Evolutionary conservation across 2,797 vertebrate genomes (phyloP).

Genomic region (Cryptoblepharus egeriae): DNA sequence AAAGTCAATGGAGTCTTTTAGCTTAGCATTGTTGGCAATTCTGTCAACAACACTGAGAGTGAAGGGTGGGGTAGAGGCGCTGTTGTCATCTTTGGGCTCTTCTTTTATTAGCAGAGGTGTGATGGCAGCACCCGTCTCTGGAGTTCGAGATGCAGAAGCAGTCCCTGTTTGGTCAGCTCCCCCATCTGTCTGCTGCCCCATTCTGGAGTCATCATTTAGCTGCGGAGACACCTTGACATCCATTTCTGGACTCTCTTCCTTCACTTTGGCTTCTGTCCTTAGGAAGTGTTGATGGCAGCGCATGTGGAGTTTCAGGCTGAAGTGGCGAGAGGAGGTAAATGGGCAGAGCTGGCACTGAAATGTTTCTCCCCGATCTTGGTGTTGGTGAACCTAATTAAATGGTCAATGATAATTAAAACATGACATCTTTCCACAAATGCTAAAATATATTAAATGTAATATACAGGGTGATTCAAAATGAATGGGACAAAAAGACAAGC

Average conservation of each 20-base stretch:
- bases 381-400: constrained; percentile 93
- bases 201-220: constrained; percentile 83
- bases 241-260: constrained; percentile 94
- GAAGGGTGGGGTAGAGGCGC: constrained; percentile 86
- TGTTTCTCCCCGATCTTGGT: constrained; percentile 98
- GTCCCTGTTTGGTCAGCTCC: constrained; percentile 79
- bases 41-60: constrained; percentile 86
- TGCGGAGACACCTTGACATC: constrained; percentile 89
- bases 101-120: constrained; percentile 90
- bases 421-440: background rate
- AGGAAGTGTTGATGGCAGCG: constrained; percentile 99
- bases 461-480: too few relatives aligned
- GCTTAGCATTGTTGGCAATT: constrained; percentile 83
- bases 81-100: constrained; percentile 92
- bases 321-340: constrained; percentile 98
- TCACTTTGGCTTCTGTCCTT: constrained; percentile 95
- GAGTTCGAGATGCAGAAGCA: constrained; percentile 76
- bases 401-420: constrained; percentile 45
- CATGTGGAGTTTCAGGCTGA: constrained; percentile 99
- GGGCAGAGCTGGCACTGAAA: constrained; percentile 99
- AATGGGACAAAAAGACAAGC: too few relatives aligned
- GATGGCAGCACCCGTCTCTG: constrained; percentile 77
- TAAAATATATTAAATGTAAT: too few relatives aligned
- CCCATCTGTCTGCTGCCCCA: constrained; percentile 80
- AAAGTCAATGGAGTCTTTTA: constrained; percentile 83